Evolutionary conservation across 2,113 vertebrate species (phyloP), one percentile per base, ranked within the genome.

Genomic region (Psittacula cyanocephala): DNA sequence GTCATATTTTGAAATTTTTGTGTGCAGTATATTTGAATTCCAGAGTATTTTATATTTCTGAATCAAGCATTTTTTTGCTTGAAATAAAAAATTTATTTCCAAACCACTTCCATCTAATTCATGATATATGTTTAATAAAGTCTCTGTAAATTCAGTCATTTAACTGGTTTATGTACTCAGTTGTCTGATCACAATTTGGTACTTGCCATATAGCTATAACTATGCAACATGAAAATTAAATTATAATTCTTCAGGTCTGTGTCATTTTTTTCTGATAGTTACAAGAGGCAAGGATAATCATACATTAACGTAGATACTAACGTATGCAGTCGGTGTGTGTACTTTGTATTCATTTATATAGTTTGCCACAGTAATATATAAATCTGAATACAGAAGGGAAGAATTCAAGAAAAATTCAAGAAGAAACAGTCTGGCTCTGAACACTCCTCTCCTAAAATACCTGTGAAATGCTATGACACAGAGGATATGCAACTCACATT

Each of bases 121-220:
- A 70, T 93, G 4, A 62, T 69, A 35, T 47, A 65, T 83, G 31
- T 53, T 80, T 70, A 93, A 83, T 89, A 57, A 86, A 20, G 11
- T 59, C 72, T 71, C 55, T 47, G 16, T 77, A 93, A 91, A 95
- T 93, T 77, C 13, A 22, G n/a, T 78, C 11, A 68, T 93, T 95
- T 84, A 57, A 68, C 37, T 97, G 67, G 95, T 93, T 96, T 87
- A 95, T 86, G 72, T 63, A 83, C 27, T 62, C 67, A 80, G 81
- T 43, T 93, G 28, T 72, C 69, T 85, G 65, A 82, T 90, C 90
- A 91, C 64, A 69, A 37, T 68, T 92, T 47, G 44, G 49, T 81
- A 60, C 65, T 95, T 81, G n/a, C 20, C 63, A 52, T 60, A 78
- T 37, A 91, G 62, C 39, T 81, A 67, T 33, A 91, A 60, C 19